A percentile compares a stretch with the other conserved stretches of the same genome.
Evolutionary conservation across 1,140 invertebrate genomes (phyloP).

Genomic region (Campodea augens): DNA sequence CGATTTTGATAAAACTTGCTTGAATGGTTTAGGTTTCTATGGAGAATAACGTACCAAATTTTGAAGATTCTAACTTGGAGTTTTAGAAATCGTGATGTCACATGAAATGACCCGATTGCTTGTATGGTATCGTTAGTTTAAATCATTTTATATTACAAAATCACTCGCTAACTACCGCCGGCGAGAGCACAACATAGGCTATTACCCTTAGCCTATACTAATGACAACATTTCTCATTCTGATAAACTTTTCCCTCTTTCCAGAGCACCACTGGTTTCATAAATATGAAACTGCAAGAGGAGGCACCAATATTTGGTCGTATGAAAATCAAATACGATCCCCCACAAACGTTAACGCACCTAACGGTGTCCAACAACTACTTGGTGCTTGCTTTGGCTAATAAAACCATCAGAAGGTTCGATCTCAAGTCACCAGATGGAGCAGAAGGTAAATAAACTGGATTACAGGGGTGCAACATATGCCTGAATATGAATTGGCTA

Average conservation of each 20-base stretch:
- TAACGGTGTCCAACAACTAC: slow-evolving; percentile 60
- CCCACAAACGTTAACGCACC: slow-evolving; percentile 50
- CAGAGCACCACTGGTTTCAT: slow-evolving; percentile 40
- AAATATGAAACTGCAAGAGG: slow-evolving; percentile 43
- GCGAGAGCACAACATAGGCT: no score
- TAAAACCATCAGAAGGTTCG: slow-evolving; percentile 56
- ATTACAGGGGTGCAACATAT: background rate
- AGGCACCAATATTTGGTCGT: slow-evolving; percentile 55
- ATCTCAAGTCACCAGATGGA: slow-evolving; percentile 55
- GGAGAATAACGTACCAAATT: no score
- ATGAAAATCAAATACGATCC: slow-evolving; percentile 59
- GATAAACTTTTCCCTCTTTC: slow-evolving; percentile 14
- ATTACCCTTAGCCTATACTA: no score
- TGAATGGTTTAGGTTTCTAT: no score
- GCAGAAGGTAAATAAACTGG: slow-evolving; percentile 43
- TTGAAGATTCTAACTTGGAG: no score
- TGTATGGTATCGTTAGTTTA: no score
- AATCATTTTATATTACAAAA: no score
- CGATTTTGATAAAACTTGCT: no score
- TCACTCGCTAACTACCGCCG: no score
- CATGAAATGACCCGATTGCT: no score
- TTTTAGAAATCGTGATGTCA: no score
- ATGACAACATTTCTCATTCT: no score
- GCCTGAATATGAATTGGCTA: slow-evolving; percentile 1
- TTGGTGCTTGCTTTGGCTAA: slow-evolving; percentile 68